A percentile compares a stretch with the other conserved stretches of the same genome.
phyloP scores from a whole-genome alignment of 1,140 invertebrate genomes.

The Lutraria rhynchaena region DNA sequence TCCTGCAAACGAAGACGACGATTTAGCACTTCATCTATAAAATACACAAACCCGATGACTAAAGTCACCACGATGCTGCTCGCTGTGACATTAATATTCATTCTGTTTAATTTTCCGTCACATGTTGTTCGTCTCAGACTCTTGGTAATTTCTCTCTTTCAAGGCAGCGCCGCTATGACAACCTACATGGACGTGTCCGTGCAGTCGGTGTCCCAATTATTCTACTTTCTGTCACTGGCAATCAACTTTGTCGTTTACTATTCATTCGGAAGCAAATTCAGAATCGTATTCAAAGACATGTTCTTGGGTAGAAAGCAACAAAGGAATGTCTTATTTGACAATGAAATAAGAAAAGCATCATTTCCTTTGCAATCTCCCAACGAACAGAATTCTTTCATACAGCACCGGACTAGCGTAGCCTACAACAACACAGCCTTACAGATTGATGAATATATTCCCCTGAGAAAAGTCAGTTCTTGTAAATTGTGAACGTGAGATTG shows the following conservation, averaged over 20 bases:
- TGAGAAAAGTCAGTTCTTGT: no score
- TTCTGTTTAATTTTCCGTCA: constrained; percentile 89
- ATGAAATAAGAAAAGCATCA: no score
- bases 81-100: constrained; percentile 90
- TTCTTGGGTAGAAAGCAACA: background rate
- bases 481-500: no score
- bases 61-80: constrained; percentile 92
- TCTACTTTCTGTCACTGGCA: constrained; percentile 92
- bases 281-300: background rate
- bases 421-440: no score
- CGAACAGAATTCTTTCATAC: no score
- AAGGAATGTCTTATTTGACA: background rate
- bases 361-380: no score
- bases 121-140: constrained; percentile 80
- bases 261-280: constrained; percentile 69
- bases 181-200: constrained; percentile 66
- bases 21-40: constrained; percentile 29
- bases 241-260: constrained; percentile 92
- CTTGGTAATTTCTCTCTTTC: constrained; percentile 64
- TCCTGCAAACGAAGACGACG: constrained; percentile 48
- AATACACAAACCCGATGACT: constrained; percentile 81
- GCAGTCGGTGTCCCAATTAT: constrained; percentile 85
- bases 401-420: no score
- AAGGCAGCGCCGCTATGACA: no score
- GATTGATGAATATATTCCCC: no score